Percentiles rank a stretch among this genome's conserved stretches.
phyloP scores from a whole-genome alignment of 1,140 invertebrate genomes.

The Frieseomelitta varia region DNA sequence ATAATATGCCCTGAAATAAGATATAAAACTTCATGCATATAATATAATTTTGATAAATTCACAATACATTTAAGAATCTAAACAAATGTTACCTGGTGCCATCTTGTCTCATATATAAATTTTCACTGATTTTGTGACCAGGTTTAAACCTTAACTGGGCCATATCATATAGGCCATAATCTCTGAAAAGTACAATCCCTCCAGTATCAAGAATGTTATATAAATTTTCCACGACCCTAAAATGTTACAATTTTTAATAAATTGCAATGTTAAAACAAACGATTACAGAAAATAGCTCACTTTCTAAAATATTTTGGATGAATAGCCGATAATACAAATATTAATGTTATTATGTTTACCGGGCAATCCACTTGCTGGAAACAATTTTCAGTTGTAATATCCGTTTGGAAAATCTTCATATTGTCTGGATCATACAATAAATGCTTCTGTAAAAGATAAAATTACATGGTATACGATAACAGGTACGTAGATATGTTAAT shows the following conservation, averaged over 20 bases:
- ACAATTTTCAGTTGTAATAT: conserved; percentile 86
- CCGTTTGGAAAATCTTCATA: conserved; percentile 90
- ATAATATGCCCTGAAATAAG: conserved; percentile 88
- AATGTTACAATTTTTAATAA: conserved; percentile 35
- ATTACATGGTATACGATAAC: background rate
- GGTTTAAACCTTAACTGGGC: conserved; percentile 96
- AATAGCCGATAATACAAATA: conserved; percentile 92
- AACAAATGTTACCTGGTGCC: conserved; percentile 89
- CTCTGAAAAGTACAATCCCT: conserved; percentile 94
- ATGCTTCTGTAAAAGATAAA: conserved; percentile 71
- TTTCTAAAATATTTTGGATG: conserved; percentile 89
- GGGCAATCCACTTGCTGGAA: conserved; percentile 83
- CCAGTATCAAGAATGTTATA: conserved; percentile 88
- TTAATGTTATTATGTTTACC: conserved; percentile 87
- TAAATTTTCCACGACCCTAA: conserved; percentile 87
- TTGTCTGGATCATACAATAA: conserved; percentile 84
- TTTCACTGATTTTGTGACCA: conserved; percentile 95
- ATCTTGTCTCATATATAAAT: conserved; percentile 98
- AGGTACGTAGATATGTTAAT: background rate
- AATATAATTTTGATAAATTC: background rate
- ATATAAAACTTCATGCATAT: conserved; percentile 31
- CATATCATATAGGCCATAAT: conserved; percentile 99
- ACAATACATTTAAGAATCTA: background rate
- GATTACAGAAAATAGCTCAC: conserved; percentile 62
- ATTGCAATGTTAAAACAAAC: conserved; percentile 6